Conservation (phyloP, 2,888 invertebrate species). For the Rhagium mordax region DNA sequence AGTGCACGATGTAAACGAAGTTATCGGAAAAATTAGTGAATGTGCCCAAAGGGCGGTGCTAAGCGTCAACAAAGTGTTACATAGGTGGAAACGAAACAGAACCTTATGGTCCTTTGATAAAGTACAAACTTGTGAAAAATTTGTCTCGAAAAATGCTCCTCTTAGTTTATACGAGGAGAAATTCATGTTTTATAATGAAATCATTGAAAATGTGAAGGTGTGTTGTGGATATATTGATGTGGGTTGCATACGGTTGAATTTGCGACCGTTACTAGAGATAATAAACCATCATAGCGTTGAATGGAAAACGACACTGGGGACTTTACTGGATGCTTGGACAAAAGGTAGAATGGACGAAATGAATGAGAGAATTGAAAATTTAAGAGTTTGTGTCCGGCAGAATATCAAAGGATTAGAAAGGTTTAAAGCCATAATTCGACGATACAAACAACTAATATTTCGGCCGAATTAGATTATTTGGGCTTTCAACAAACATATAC, state of each 20-base stretch:
- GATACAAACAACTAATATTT: conserved; percentile 83
- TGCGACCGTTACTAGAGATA: conserved; percentile 79
- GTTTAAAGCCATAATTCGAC: conserved; percentile 84
- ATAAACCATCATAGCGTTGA: conserved; percentile 83
- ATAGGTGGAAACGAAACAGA: conserved; percentile 82
- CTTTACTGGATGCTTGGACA: conserved; percentile 78
- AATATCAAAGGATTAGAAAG: conserved; percentile 85
- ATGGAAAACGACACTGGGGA: conserved; percentile 85
- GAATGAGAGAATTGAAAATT: conserved; percentile 77
- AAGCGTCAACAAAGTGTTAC: conserved; percentile 76
- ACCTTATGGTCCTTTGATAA: conserved; percentile 87
- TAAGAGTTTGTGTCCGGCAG: conserved; percentile 79
- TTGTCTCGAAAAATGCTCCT: conserved; percentile 77
- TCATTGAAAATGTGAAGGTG: conserved; percentile 72
- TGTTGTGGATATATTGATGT: conserved; percentile 77
- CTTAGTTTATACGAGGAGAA: conserved; percentile 85
- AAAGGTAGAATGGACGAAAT: conserved; percentile 79
- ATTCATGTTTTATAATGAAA: conserved; percentile 86
- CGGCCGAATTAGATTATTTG: conserved; percentile 83
- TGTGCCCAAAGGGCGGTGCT: conserved; percentile 77
- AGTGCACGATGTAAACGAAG: conserved; percentile 80
- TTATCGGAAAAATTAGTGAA: conserved; percentile 78
- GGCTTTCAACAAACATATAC: conserved; percentile 85
- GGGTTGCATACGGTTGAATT: conserved; percentile 82
- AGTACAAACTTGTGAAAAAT: conserved; percentile 82